Conservation (phyloP, 2,797 vertebrate genomes). For the Potorous gilbertii region DNA sequence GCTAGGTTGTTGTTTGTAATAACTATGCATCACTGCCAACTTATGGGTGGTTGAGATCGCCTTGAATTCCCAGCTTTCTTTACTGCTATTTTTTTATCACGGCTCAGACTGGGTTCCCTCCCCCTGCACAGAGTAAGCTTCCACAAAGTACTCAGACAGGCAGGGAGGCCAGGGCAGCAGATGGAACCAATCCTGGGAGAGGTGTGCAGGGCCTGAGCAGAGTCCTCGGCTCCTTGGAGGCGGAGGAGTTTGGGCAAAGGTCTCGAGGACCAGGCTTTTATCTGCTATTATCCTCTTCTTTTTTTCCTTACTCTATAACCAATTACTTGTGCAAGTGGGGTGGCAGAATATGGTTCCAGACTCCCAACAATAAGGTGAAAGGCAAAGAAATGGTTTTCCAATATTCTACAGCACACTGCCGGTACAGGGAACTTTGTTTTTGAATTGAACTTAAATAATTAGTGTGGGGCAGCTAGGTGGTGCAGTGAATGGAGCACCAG, state of each 20-base stretch:
- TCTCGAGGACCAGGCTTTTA: not conserved
- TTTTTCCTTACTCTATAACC: not conserved
- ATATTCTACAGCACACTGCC: not conserved
- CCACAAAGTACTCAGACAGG: not conserved
- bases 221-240: not conserved
- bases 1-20: not conserved
- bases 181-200: not conserved
- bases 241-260: not conserved
- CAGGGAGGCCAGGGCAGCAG: not conserved
- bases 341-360: not conserved
- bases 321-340: not conserved
- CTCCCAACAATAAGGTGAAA: not conserved
- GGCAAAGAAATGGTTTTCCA: not conserved
- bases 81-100: not conserved
- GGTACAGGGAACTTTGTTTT: not conserved
- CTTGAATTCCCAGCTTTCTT: not conserved
- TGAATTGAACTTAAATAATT: not conserved
- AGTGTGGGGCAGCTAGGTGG: not conserved
- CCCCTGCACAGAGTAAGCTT: not conserved
- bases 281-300: not conserved
- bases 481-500: too few relatives aligned
- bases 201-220: not conserved
- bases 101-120: not conserved
- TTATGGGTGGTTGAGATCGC: not conserved
- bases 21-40: not conserved